Conservation (phyloP, 1,140 invertebrate species). For the Cyclina sinensis region DNA sequence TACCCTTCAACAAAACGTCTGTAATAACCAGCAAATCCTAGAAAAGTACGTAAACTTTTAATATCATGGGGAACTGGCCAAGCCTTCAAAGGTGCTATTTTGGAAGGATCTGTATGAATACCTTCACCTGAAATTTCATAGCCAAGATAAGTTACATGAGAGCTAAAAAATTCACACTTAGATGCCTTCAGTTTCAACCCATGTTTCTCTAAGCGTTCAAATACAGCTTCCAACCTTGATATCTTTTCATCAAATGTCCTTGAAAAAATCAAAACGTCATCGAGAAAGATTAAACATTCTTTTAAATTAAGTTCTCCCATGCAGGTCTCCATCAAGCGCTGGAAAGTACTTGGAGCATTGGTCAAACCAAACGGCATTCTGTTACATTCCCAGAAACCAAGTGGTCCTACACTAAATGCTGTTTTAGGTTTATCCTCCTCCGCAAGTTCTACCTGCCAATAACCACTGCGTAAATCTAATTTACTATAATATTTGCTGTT, state of each 20-base stretch:
- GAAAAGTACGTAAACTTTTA: slow-evolving; percentile 23
- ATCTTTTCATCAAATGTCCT: slow-evolving; percentile 41
- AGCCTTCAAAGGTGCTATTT: neutral
- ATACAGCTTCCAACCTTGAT: slow-evolving; percentile 36
- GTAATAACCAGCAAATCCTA: slow-evolving; percentile 47
- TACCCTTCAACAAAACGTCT: slow-evolving; percentile 68
- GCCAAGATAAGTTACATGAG: slow-evolving; percentile 49
- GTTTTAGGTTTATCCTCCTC: slow-evolving; percentile 6
- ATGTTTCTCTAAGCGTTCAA: slow-evolving; percentile 24
- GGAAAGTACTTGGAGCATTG: neutral
- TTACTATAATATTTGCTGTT: neutral
- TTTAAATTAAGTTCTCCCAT: slow-evolving; percentile 34
- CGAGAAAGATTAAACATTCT: slow-evolving; percentile 62
- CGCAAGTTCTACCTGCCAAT: slow-evolving; percentile 29
- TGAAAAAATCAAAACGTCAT: slow-evolving; percentile 62
- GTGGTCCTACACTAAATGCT: slow-evolving; percentile 13
- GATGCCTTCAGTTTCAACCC: slow-evolving; percentile 66
- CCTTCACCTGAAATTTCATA: slow-evolving; percentile 50
- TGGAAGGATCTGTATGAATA: slow-evolving; percentile 8
- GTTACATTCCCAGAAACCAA: neutral
- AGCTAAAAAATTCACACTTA: slow-evolving; percentile 66
- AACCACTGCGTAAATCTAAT: too few species aligned
- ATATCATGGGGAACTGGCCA: slow-evolving; percentile 60
- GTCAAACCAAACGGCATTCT: neutral
- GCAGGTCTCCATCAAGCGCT: neutral